Percentiles rank a stretch among this genome's conserved stretches.
Evolutionary conservation across 2,797 vertebrate genomes (phyloP).

Genomic region (Manis javanica): DNA sequence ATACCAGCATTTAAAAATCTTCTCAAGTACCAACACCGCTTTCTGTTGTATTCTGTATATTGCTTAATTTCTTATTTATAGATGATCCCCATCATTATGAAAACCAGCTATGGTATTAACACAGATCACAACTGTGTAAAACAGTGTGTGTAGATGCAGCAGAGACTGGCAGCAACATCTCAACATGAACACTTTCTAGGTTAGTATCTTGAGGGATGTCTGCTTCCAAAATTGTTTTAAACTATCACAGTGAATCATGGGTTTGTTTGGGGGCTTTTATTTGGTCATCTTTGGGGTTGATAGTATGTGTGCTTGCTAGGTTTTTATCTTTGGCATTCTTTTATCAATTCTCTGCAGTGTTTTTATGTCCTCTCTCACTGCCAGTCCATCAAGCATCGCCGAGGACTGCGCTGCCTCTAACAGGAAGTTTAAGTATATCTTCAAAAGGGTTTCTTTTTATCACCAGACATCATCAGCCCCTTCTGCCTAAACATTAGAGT

Average conservation of each 20-base stretch:
- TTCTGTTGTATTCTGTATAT: not conserved
- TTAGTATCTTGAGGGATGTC: not conserved
- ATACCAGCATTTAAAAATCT: constrained; percentile 45
- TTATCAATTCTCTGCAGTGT: not conserved
- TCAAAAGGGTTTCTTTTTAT: constrained; percentile 43
- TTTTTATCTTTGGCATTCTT: not conserved
- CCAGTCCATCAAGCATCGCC: not conserved
- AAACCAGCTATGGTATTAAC: not conserved
- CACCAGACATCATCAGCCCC: not conserved
- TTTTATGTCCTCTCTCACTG: not conserved
- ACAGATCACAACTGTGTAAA: constrained; percentile 7
- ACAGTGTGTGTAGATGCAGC: not conserved
- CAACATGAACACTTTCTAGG: not conserved
- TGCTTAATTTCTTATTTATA: constrained; percentile 37
- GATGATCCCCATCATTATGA: not conserved
- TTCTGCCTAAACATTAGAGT: not conserved
- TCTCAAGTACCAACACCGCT: not conserved
- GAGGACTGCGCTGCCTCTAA: constrained; percentile 10
- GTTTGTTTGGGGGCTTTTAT: not conserved
- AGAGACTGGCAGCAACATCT: not conserved
- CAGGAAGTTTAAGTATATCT: constrained; percentile 38
- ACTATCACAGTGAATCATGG: not conserved
- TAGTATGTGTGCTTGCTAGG: not conserved
- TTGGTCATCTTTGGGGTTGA: not conserved
- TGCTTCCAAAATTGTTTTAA: constrained; percentile 20